phyloP scores from a whole-genome alignment of 2,888 invertebrate species.

The Tridacna gigas region DNA sequence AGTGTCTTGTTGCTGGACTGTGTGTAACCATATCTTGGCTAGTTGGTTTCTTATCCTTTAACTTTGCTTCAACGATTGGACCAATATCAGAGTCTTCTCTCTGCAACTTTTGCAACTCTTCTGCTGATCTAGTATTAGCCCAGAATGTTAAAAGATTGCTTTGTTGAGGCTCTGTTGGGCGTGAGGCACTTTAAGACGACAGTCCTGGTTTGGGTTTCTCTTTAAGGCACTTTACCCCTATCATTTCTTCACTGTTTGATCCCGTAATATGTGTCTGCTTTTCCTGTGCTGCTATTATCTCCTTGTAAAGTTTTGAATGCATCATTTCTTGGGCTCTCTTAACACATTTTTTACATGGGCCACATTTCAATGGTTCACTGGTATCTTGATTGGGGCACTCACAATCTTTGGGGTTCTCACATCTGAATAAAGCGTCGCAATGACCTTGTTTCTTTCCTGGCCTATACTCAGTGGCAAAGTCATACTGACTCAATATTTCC shows the following conservation, averaged over 20 bases:
- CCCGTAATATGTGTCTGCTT: too few relatives aligned
- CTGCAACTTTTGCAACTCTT: background rate
- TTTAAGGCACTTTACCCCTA: conserved; percentile 8
- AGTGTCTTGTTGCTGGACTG: conserved; percentile 17
- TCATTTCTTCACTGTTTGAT: too few relatives aligned
- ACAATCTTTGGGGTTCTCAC: conserved; percentile 29
- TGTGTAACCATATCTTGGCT: background rate
- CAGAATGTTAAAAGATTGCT: too few relatives aligned
- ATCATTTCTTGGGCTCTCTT: conserved; percentile 34
- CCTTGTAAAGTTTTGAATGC: background rate
- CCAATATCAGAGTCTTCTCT: background rate
- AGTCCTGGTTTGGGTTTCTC: background rate
- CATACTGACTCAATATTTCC: conserved; percentile 31
- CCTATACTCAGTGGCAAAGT: conserved; percentile 37
- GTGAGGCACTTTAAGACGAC: background rate
- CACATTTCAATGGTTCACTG: conserved; percentile 38
- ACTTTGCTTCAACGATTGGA: background rate
- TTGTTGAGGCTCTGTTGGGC: too few relatives aligned
- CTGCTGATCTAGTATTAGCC: background rate
- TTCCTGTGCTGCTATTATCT: background rate
- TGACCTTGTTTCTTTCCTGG: conserved; percentile 37
- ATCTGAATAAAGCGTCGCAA: conserved; percentile 36
- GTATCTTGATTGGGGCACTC: conserved; percentile 26
- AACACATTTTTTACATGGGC: conserved; percentile 28
- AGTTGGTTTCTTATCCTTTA: background rate